Conservation (phyloP, 92 coral and sea anemone genomes). For the Zoanthus sociatus region DNA sequence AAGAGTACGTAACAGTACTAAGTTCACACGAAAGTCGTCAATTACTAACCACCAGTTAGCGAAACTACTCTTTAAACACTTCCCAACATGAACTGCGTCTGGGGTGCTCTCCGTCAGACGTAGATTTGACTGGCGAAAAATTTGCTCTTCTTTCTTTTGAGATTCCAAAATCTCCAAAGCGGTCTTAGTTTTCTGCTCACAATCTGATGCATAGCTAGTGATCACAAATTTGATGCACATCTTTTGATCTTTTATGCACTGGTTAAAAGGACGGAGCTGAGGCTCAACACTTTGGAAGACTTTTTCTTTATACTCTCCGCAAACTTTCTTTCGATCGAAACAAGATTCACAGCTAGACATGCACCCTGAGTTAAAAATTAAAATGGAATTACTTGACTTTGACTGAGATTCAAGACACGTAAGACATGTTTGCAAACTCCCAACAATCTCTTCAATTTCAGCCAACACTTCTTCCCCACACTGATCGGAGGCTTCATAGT, state of each 20-base stretch:
- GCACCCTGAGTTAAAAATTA: slow-evolving; percentile 48
- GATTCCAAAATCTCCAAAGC: slow-evolving; percentile 57
- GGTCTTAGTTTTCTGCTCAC: slow-evolving; percentile 61
- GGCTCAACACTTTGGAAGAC: slow-evolving; percentile 57
- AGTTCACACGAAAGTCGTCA: slow-evolving; percentile 56
- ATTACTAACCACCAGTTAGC: slow-evolving; percentile 58
- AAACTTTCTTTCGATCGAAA: slow-evolving; percentile 55
- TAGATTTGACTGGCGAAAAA: slow-evolving; percentile 46
- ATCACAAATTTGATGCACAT: slow-evolving; percentile 59
- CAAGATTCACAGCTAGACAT: slow-evolving; percentile 61
- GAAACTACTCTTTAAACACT: slow-evolving; percentile 61
- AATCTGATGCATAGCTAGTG: slow-evolving; percentile 51
- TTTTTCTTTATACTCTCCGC: slow-evolving; percentile 48
- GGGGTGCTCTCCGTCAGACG: slow-evolving; percentile 65
- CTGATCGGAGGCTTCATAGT: slow-evolving; percentile 57
- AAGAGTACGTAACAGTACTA: slow-evolving; percentile 55
- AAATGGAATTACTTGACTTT: slow-evolving; percentile 56
- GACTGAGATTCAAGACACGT: slow-evolving; percentile 56
- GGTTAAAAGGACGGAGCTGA: slow-evolving; percentile 51
- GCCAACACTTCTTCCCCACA: slow-evolving; percentile 54
- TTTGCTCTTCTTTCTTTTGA: slow-evolving; percentile 44
- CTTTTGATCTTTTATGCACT: slow-evolving; percentile 43
- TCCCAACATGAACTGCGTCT: slow-evolving; percentile 65
- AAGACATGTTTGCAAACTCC: slow-evolving; percentile 55
- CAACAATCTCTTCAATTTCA: slow-evolving; percentile 59